Percentiles rank a stretch among this genome's conserved stretches.
phyloP scores from a whole-genome alignment of 2,888 invertebrate species.

The Amaurobius ferox region DNA sequence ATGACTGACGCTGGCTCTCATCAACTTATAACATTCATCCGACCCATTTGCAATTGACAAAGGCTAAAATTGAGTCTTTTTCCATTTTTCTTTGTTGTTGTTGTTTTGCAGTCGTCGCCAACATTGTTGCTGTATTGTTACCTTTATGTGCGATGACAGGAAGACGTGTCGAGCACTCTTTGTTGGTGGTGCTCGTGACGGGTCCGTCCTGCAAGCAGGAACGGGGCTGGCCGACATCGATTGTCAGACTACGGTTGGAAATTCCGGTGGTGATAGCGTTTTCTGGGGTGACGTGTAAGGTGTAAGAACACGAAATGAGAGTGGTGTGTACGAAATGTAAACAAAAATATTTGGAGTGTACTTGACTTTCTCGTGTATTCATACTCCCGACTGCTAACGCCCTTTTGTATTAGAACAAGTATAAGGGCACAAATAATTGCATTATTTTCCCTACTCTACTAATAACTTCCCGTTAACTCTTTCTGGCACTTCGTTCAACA shows the following conservation, averaged over 20 bases:
- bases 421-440: no score
- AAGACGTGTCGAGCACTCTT: background rate
- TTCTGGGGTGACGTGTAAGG: no score
- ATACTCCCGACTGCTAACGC: no score
- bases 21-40: background rate
- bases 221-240: background rate
- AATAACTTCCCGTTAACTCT: no score
- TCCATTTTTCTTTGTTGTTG: background rate
- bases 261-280: background rate
- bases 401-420: no score
- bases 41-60: background rate
- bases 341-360: no score
- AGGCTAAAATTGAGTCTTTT: background rate
- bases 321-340: no score
- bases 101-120: background rate
- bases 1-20: background rate
- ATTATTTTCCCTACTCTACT: no score
- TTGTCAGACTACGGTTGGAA: background rate
- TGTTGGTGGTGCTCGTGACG: background rate
- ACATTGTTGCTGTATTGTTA: background rate
- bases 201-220: background rate
- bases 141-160: background rate
- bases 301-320: no score
- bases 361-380: no score
- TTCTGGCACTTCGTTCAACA: no score